phyloP scores from a whole-genome alignment of 2,888 invertebrate species.

The Odontomyia ornata region DNA sequence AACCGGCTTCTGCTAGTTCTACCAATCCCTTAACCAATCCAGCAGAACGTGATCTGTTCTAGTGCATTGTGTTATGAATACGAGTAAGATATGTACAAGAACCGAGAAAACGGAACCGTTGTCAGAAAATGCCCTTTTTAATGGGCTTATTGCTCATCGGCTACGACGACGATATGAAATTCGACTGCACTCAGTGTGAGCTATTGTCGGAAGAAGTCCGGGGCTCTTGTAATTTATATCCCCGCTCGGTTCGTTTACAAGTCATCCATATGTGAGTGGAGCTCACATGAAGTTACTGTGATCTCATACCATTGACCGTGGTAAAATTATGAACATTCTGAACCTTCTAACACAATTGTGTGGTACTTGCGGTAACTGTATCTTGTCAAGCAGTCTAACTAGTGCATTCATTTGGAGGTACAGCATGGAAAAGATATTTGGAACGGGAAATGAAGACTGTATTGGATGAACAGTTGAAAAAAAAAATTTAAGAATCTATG shows the following conservation, averaged over 20 bases:
- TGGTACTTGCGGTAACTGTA: constrained; percentile 29
- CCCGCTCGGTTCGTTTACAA: constrained; percentile 21
- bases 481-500: no score
- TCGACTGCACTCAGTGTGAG: constrained; percentile 34
- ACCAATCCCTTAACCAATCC: neutral
- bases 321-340: constrained; percentile 35
- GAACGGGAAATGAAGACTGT: neutral
- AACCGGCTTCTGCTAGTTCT: constrained; percentile 33
- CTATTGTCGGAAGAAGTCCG: constrained; percentile 39
- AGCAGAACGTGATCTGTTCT: constrained; percentile 18
- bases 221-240: constrained; percentile 31
- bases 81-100: constrained; percentile 34
- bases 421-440: neutral
- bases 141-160: constrained; percentile 34
- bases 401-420: neutral
- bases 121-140: constrained; percentile 40
- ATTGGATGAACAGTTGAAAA: neutral
- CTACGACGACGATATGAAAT: constrained; percentile 34
- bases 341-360: constrained; percentile 34
- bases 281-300: constrained; percentile 17
- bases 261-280: constrained; percentile 31
- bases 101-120: constrained; percentile 24
- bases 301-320: constrained; percentile 26
- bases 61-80: constrained; percentile 20
- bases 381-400: neutral